These are phyloP conservation scores for Lerista edwardsae DNA, from an alignment of 2,797 vertebrate species.

Conservation along the genomic window DNA sequence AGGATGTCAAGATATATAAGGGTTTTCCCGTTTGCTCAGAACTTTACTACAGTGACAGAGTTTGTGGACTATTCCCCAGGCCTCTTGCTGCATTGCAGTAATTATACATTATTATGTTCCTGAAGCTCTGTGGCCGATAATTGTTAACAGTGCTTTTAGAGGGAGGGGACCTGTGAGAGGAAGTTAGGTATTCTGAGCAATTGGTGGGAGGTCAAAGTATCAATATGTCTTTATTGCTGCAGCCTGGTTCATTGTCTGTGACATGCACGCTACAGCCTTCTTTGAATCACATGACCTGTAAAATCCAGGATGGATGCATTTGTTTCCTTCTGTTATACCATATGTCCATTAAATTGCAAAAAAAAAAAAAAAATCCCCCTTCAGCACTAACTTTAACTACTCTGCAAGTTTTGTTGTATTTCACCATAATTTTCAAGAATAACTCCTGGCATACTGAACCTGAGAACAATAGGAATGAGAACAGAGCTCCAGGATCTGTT, in stretches of 20 bases:
- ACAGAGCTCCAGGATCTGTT: rapidly evolving
- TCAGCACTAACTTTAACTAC: not conserved
- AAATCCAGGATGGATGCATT: not conserved
- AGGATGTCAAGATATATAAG: not conserved
- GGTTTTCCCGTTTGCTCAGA: not conserved
- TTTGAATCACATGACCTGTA: not conserved
- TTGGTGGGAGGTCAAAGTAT: not conserved
- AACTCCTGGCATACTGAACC: not conserved
- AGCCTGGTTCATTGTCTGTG: not conserved
- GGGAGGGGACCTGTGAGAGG: not conserved
- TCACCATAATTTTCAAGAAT: not conserved
- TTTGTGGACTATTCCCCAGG: not conserved
- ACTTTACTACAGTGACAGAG: not conserved
- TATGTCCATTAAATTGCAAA: not conserved
- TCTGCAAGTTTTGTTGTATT: not conserved
- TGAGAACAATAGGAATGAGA: constrained; percentile 12
- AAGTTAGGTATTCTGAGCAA: not conserved
- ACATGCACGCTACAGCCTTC: not conserved
- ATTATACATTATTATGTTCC: not conserved
- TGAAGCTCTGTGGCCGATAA: not conserved
- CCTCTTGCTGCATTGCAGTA: not conserved
- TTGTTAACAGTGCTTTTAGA: not conserved
- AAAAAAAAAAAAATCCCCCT: not conserved
- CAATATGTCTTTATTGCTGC: not conserved
- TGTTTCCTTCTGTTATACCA: not conserved